Base-by-base conservation (phyloP, 1,140 invertebrate species). In the Myzus persicae region DNA sequence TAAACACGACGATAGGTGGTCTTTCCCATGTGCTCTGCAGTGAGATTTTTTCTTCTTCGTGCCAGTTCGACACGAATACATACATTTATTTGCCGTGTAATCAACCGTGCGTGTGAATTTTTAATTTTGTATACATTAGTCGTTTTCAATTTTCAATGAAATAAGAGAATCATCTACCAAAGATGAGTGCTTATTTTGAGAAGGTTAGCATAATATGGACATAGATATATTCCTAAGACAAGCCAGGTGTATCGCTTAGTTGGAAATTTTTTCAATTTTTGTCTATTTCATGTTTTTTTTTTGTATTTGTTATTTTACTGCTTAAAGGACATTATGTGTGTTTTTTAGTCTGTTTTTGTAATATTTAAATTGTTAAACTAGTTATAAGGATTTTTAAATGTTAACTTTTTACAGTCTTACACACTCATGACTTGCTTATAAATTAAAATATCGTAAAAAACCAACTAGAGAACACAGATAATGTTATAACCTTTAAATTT, bases 101-200 rank as follows among this genome's bases (percentile, higher is more conserved):
- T 76, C 59, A 76, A 76, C n/a, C n/a, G n/a, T 76, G 59, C 59
- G 59, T 76, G 59, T n/a, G 59, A n/a, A 76, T 76, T 76, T 76
- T 76, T 18, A 76, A 76, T n/a, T 76, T 76, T 76, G 14, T 76
- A 5, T 76, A 76, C 9, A 76, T 76, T n/a, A 76, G 14, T 76
- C 14, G 22, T 76, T n/a, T 76, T n/a, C 4, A 76, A 76, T 76
- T 76, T 76, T n/a, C 11, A 36, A 76, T 6, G 11, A 76, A 31
- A n/a, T n/a, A 76, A n/a, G n/a, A 76, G 14, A n/a, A 76, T n/a
- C 59, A n/a, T 76, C 14, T 1, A 76, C 4, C n/a, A n/a, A n/a
- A 18, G 11, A 76, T n/a, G 14, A n/a, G 14, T 36, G 31, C n/a
- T 76, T 76, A 76, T 76, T 76, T 76, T n/a, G 22, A 36, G 18